Evolutionary conservation across 2,113 vertebrate genomes (phyloP).

Genomic region (Cynopterus brachyotis): DNA sequence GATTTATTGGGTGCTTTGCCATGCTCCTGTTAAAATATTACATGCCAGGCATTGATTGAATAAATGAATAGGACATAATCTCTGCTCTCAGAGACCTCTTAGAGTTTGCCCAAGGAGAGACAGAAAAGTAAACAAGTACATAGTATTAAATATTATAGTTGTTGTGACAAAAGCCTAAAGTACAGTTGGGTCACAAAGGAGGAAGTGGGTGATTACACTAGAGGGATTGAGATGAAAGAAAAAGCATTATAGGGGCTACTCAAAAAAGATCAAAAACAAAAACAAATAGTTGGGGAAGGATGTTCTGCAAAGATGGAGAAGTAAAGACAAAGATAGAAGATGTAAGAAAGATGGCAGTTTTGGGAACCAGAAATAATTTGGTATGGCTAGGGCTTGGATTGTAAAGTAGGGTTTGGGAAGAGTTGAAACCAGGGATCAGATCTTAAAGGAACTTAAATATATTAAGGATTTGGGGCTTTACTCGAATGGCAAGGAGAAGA

Average conservation of each 20-base stretch:
- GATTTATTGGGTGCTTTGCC: background rate
- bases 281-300: background rate
- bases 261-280: background rate
- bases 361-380: conserved; percentile 9
- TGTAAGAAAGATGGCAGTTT: conserved; percentile 2
- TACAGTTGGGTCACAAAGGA: background rate
- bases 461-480: background rate
- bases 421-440: background rate
- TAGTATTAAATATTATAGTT: background rate
- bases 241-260: background rate
- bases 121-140: background rate
- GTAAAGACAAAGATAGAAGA: background rate
- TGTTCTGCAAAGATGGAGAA: background rate
- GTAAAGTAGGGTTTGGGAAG: background rate
- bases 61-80: background rate
- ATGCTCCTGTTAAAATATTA: background rate
- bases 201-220: background rate
- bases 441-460: background rate
- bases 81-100: background rate
- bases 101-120: background rate
- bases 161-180: background rate
- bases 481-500: background rate
- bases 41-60: background rate
- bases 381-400: background rate
- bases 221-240: background rate